Conservation (phyloP, 1,140 invertebrate genomes). For the Leguminivora glycinivorella region DNA sequence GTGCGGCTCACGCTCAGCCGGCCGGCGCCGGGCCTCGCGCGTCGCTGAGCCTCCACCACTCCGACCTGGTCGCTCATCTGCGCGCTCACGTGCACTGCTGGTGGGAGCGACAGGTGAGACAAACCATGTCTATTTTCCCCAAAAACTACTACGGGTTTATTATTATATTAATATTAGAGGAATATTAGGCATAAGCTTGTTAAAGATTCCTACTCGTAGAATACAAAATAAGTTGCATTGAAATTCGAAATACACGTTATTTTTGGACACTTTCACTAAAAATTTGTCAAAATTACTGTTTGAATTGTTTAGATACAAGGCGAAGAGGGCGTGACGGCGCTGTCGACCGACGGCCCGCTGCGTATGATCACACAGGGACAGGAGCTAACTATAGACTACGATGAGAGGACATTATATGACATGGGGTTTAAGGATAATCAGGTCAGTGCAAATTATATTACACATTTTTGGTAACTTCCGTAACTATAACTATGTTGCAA, state of each 20-base stretch:
- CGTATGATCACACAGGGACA: conserved; percentile 96
- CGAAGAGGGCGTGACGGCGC: conserved; percentile 80
- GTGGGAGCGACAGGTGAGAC: conserved; percentile 84
- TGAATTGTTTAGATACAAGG: conserved; percentile 61
- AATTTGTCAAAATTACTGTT: conserved; percentile 14
- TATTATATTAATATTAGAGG: too few relatives aligned
- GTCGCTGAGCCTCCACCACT: conserved; percentile 86
- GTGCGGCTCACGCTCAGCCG: conserved; percentile 89
- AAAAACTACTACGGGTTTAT: too few relatives aligned
- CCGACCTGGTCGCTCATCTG: conserved; percentile 91
- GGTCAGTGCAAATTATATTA: conserved; percentile 45
- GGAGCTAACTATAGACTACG: conserved; percentile 95
- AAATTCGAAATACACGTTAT: conserved; percentile 12
- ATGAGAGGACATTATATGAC: conserved; percentile 93
- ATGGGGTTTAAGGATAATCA: conserved; percentile 95
- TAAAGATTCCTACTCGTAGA: too few relatives aligned
- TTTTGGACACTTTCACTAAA: neutral
- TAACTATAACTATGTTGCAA: too few relatives aligned
- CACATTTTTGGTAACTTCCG: too few relatives aligned
- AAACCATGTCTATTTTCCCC: neutral
- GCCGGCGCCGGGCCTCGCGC: conserved; percentile 91
- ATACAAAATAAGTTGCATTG: too few relatives aligned
- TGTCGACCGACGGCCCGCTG: conserved; percentile 89
- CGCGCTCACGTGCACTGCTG: conserved; percentile 81
- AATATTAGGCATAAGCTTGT: too few relatives aligned